These are phyloP conservation scores for Genyomyrus donnyi DNA, from an alignment of 2,113 vertebrate species.

Conservation along the genomic window DNA sequence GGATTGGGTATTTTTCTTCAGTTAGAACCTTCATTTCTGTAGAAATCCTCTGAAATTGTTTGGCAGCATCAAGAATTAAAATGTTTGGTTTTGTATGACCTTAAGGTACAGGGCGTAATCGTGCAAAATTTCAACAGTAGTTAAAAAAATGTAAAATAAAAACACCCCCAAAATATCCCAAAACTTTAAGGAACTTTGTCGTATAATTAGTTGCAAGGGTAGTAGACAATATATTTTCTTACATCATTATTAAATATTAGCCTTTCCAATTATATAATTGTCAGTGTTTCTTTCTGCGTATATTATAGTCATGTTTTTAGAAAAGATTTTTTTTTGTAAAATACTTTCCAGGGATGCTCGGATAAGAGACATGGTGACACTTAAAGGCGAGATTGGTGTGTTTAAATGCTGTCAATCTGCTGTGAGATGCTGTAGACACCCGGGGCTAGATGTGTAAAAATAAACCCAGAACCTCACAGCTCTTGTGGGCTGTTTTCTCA, in stretches of 20 bases:
- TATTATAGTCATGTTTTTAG: background rate
- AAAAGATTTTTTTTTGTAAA: background rate
- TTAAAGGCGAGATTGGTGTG: background rate
- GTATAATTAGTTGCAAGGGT: background rate
- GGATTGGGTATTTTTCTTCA: background rate
- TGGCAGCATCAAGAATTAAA: background rate
- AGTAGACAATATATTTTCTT: background rate
- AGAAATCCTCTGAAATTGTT: background rate
- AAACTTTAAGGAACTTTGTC: background rate
- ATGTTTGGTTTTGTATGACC: background rate
- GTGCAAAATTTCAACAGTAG: background rate
- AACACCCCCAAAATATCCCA: background rate
- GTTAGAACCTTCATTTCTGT: background rate
- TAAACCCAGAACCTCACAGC: background rate
- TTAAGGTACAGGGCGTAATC: background rate
- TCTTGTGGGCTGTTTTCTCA: background rate
- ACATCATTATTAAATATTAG: background rate
- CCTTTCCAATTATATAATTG: background rate
- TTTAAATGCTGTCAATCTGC: background rate
- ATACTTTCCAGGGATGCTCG: background rate
- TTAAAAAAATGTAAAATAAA: background rate
- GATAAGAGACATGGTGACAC: background rate
- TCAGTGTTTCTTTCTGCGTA: background rate
- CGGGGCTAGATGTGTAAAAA: background rate
- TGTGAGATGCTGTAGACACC: background rate